These are phyloP conservation scores for Chloropsis cyanopogon DNA, from an alignment of 2,113 vertebrate genomes.

Conservation along the genomic window DNA sequence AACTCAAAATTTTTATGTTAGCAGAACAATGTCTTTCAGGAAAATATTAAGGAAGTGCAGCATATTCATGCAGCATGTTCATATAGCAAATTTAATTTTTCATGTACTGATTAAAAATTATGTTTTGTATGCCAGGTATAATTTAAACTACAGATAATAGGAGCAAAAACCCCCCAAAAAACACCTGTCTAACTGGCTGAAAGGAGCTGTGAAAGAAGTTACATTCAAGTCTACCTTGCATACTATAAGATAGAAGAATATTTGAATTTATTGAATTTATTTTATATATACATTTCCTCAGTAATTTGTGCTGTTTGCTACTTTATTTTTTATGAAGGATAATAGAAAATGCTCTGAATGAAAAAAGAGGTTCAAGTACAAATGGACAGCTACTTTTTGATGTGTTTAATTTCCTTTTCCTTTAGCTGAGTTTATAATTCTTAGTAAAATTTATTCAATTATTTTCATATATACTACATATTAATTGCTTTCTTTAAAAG, in stretches of 20 bases:
- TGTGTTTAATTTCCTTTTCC: background rate
- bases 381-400: background rate
- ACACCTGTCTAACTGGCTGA: background rate
- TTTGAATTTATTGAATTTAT: background rate
- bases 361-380: background rate
- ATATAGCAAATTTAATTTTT: background rate
- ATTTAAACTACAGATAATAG: background rate
- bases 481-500: background rate
- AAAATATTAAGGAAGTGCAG: background rate
- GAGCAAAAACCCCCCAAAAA: background rate
- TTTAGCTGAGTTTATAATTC: background rate
- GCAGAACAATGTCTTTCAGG: background rate
- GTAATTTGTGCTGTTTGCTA: background rate
- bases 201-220: background rate
- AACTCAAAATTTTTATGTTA: background rate
- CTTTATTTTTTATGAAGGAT: background rate
- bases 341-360: background rate
- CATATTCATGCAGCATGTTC: background rate
- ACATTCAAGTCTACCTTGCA: background rate
- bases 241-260: background rate
- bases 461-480: background rate
- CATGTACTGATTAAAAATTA: background rate
- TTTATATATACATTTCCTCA: background rate
- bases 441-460: background rate
- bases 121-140: background rate